Base-by-base conservation (phyloP, 2,888 invertebrate species). In the Drosophila maculinotata region DNA sequence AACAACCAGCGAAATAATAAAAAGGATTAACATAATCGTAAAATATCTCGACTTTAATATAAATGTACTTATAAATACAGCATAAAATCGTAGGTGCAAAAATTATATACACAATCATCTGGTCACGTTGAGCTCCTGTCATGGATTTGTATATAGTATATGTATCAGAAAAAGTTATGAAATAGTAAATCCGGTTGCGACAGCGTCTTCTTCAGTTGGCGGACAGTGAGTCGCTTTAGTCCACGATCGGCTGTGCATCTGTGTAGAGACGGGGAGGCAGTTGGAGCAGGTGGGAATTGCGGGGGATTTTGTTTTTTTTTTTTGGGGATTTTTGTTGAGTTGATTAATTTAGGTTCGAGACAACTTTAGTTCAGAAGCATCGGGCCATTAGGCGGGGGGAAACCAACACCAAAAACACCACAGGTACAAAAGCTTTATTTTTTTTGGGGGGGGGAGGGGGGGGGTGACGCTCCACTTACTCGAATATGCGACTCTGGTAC, bases 401-500 rank as follows among this genome's bases (percentile, higher is more conserved):
- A 41, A 69, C 69, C 67, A 48, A 58, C 41, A 58, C 44, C 53
- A 41, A 26, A 30, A 36, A 51, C 47, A 65, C 65, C 68, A 57
- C 72, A 52, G 54, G 47, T 15, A 68, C 72, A 62, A 33, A 65
- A 57, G 63, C 44, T 45, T 44, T 28, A n/a, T 10, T 7, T 20
- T 20, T 38, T 10, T 35, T 15, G 17, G 8, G 31, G 30, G 7
- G 3, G 26, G 1, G 14, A 9, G 31, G 3, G 8, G 41, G 12
- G 10, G 25, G 25, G 17, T 23, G 45, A 25, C 33, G 69, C 66
- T 62, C 33, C 75, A 89, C 89, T 90, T 78, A 91, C 91, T 91
- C 90, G 73, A 91, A 91, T 70, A 91, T 89, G 49, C 88, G 87
- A 53, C 73, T 71, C 47, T 90, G 88, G 69, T 91, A 90, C 69